Evolutionary conservation across 2,888 invertebrate genomes (phyloP).

Genomic region (Protodeltote pygarga): DNA sequence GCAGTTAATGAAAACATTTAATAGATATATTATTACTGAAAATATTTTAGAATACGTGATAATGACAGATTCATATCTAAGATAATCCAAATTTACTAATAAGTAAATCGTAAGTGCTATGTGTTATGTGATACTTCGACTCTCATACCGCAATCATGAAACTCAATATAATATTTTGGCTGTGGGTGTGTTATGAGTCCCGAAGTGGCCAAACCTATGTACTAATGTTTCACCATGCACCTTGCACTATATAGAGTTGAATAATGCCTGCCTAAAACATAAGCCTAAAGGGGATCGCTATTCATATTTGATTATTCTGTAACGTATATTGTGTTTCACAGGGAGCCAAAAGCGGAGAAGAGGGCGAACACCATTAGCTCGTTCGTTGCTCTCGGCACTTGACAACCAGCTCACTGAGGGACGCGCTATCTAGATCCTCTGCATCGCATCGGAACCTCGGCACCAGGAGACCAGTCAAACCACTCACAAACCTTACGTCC

Average conservation of each 20-base stretch:
- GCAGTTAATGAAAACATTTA: too few species aligned
- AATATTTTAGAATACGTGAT: too few species aligned
- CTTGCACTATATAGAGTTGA: constrained; percentile 66
- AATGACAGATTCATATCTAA: constrained; percentile 14
- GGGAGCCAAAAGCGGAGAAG: constrained; percentile 95
- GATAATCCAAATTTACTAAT: background rate
- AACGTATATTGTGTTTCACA: constrained; percentile 60
- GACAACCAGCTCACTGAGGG: constrained; percentile 88
- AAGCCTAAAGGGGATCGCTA: constrained; percentile 29
- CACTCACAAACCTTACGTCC: constrained; percentile 31
- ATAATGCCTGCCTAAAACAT: constrained; percentile 51
- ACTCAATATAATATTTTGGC: background rate
- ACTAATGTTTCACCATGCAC: constrained; percentile 76
- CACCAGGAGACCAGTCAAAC: constrained; percentile 63
- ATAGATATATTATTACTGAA: too few species aligned
- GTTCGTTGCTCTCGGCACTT: constrained; percentile 91
- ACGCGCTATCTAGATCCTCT: constrained; percentile 80
- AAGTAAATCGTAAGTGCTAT: constrained; percentile 20
- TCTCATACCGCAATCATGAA: constrained; percentile 24
- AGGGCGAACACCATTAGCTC: constrained; percentile 95
- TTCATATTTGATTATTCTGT: constrained; percentile 28
- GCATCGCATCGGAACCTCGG: constrained; percentile 70
- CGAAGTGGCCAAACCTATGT: constrained; percentile 48
- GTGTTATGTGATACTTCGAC: constrained; percentile 26
- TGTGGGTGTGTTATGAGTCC: constrained; percentile 44